These are phyloP conservation scores for Synanthedon andrenaeformis DNA, from an alignment of 2,888 invertebrate genomes.

Conservation along the genomic window DNA sequence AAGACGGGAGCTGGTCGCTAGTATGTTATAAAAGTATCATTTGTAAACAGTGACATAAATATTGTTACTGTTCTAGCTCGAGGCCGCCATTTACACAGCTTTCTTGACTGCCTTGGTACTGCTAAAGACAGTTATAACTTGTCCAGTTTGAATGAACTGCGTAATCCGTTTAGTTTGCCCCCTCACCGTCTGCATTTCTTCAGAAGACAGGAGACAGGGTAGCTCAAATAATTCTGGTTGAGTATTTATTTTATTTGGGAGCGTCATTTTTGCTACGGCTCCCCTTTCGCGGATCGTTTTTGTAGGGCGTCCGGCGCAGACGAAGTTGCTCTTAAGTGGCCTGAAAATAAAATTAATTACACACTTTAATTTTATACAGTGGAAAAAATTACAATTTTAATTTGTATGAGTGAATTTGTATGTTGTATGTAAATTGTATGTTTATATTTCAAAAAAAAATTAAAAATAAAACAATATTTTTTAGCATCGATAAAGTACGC, in stretches of 20 bases:
- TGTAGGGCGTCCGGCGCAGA: constrained; percentile 43
- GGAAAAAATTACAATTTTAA: no score
- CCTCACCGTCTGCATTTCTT: constrained; percentile 9
- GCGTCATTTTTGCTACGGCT: constrained; percentile 57
- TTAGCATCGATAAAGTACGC: no score
- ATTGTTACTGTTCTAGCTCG: constrained; percentile 3
- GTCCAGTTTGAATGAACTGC: constrained; percentile 18
- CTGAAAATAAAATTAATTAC: constrained; percentile 15
- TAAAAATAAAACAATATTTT: no score
- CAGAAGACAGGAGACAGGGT: constrained; percentile 7
- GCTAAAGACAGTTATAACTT: constrained; percentile 22
- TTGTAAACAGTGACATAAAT: background rate
- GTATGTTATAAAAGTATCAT: no score
- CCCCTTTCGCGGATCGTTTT: constrained; percentile 51
- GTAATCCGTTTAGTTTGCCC: constrained; percentile 6
- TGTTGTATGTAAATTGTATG: no score
- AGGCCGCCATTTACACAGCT: constrained; percentile 15
- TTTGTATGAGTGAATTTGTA: no score
- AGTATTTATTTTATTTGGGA: constrained; percentile 55
- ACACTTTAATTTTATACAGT: no score
- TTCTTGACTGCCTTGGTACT: constrained; percentile 7
- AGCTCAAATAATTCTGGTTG: constrained; percentile 24
- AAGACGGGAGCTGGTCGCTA: no score
- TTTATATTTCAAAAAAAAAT: no score
- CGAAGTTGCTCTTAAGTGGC: constrained; percentile 30